Evolutionary conservation across 2,888 invertebrate species (phyloP).

Genomic region (Cephus rjabovi): DNA sequence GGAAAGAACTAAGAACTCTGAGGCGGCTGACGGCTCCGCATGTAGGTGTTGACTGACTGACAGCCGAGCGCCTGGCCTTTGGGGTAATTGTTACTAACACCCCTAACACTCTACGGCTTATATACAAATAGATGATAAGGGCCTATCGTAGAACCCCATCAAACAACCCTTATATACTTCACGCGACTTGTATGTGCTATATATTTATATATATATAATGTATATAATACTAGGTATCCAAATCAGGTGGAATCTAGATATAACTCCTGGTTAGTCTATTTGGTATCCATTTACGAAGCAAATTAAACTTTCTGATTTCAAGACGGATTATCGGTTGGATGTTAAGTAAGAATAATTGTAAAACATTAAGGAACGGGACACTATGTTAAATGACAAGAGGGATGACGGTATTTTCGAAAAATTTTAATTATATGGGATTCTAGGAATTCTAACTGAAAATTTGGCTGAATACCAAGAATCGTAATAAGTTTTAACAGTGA

Average conservation of each 20-base stretch:
- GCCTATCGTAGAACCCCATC: background rate
- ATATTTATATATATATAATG: background rate
- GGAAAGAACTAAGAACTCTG: conserved; percentile 29
- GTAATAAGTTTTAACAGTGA: background rate
- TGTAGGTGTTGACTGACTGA: conserved; percentile 29
- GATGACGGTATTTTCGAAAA: background rate
- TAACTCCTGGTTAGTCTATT: background rate
- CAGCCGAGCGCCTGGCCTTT: conserved; percentile 30
- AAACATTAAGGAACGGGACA: background rate
- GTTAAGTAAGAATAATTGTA: background rate
- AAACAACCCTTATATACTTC: background rate
- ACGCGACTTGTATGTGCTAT: background rate
- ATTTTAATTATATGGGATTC: background rate
- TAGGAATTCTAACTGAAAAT: background rate
- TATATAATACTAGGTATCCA: background rate
- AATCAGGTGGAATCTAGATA: background rate
- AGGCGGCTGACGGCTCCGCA: conserved; percentile 18
- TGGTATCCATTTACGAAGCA: background rate
- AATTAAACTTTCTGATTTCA: background rate
- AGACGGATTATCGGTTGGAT: background rate
- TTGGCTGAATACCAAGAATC: background rate
- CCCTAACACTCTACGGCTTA: conserved; percentile 14
- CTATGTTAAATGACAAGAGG: background rate
- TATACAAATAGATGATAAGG: conserved; percentile 3
- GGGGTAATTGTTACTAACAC: conserved; percentile 34